Evolutionary conservation across 2,113 vertebrate species (phyloP).

Genomic region (Pontoporia blainvillei): DNA sequence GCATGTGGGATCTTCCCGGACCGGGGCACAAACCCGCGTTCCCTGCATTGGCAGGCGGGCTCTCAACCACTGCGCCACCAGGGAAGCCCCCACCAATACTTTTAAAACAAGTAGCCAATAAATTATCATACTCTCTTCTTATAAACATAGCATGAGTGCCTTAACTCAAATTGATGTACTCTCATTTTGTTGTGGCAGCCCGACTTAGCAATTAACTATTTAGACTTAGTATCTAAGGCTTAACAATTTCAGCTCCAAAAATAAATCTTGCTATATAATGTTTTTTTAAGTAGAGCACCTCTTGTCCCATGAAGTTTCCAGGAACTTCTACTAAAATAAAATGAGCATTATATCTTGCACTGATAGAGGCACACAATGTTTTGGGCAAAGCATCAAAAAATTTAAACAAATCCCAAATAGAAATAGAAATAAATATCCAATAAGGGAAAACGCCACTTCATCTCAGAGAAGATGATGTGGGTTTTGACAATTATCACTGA

Average conservation of each 20-base stretch:
- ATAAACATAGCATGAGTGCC: neutral
- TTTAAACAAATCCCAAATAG: neutral
- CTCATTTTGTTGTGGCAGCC: neutral
- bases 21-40: fast-evolving
- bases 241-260: neutral
- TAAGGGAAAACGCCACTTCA: neutral
- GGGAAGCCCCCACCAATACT: neutral
- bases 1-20: no score
- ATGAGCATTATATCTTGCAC: neutral
- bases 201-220: neutral
- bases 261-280: neutral
- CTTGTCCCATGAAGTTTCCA: neutral
- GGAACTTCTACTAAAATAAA: neutral
- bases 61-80: no score
- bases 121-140: neutral
- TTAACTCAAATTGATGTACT: neutral
- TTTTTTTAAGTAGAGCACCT: neutral
- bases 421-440: neutral
- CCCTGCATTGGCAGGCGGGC: no score
- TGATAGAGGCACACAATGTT: neutral
- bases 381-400: neutral
- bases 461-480: neutral
- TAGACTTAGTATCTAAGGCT: neutral
- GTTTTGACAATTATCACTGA: neutral
- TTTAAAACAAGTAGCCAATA: neutral